These are phyloP conservation scores for Misgurnus anguillicaudatus DNA, from an alignment of 2,113 vertebrate genomes.

Conservation along the genomic window DNA sequence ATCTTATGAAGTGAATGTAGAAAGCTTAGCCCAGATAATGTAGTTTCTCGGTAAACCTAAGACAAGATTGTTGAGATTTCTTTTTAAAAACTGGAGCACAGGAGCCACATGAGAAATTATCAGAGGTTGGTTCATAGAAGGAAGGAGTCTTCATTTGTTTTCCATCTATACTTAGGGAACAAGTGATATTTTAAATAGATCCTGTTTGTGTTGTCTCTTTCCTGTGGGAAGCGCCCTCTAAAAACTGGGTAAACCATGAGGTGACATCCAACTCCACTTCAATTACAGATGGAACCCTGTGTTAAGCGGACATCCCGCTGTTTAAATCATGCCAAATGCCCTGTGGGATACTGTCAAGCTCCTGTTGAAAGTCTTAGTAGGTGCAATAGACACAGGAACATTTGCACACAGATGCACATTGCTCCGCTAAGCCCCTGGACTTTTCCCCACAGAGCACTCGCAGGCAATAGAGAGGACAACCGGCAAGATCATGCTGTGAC, in stretches of 20 bases:
- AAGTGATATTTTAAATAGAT: no score
- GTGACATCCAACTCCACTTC: slow-evolving; percentile 26
- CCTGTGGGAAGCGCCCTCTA: background rate
- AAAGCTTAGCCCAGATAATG: no score
- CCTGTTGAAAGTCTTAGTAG: slow-evolving; percentile 22
- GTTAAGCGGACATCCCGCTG: slow-evolving; percentile 14
- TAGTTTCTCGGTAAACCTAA: no score
- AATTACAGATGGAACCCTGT: slow-evolving; percentile 22
- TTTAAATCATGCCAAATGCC: slow-evolving; percentile 3
- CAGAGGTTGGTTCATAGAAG: no score
- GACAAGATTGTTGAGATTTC: no score
- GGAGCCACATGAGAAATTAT: no score
- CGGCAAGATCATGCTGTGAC: slow-evolving; percentile 16
- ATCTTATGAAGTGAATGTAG: no score
- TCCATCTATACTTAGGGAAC: no score
- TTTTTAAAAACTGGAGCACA: no score
- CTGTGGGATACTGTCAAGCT: slow-evolving; percentile 10
- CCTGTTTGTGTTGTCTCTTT: no score
- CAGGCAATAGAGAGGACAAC: slow-evolving; percentile 22
- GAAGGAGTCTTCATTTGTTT: no score
- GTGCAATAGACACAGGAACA: slow-evolving; percentile 3
- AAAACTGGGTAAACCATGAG: background rate
- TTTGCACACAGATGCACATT: background rate
- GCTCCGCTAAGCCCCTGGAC: slow-evolving; percentile 10
- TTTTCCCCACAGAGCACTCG: slow-evolving; percentile 31